A percentile compares a stretch with the other conserved stretches of the same genome.
These are phyloP conservation scores for Epicauta chinensis DNA, from an alignment of 1,140 invertebrate genomes.

Conservation along the genomic window DNA sequence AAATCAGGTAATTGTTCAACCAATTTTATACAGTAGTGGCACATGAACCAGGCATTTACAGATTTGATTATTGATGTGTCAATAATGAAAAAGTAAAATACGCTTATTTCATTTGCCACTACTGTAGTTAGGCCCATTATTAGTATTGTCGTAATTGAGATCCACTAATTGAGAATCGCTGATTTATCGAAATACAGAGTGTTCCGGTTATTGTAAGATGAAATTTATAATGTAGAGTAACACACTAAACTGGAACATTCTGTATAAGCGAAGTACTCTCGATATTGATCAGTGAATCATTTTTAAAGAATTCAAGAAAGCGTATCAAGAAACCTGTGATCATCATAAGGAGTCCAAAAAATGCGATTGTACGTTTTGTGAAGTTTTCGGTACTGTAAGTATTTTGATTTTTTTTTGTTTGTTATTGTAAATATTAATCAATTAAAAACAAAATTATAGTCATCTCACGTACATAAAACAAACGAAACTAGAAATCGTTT, in stretches of 20 bases:
- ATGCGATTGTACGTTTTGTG: constrained; percentile 39
- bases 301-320: constrained; percentile 18
- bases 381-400: constrained; percentile 33
- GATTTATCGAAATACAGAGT: too few species aligned
- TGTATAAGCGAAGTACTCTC: neutral
- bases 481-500: constrained; percentile 46
- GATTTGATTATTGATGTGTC: too few species aligned
- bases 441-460: constrained; percentile 5
- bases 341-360: constrained; percentile 29
- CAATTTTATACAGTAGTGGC: neutral
- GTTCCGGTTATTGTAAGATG: too few species aligned
- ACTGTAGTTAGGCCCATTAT: too few species aligned
- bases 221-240: too few species aligned
- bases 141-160: too few species aligned
- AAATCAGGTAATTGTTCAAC: constrained; percentile 12
- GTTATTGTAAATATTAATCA: neutral
- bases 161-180: too few species aligned
- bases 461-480: constrained; percentile 28
- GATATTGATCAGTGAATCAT: too few species aligned
- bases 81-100: too few species aligned
- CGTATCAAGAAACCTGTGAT: constrained; percentile 16
- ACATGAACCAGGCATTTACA: too few species aligned
- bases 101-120: too few species aligned
- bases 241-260: neutral
- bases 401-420: neutral